Evolutionary conservation across 2,888 invertebrate genomes (phyloP).

Genomic region (Nebria brevicollis): DNA sequence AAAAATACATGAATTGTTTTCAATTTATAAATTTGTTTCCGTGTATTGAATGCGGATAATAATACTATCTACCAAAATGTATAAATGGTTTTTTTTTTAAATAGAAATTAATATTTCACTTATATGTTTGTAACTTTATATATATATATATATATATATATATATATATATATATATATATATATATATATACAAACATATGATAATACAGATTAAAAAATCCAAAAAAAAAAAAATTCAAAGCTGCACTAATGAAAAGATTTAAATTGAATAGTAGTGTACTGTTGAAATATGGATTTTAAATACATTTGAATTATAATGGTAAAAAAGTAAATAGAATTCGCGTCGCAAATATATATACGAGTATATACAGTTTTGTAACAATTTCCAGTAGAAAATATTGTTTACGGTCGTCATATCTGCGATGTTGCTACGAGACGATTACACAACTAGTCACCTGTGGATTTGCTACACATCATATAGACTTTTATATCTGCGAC

Average conservation of each 20-base stretch:
- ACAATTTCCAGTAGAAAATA: constrained; percentile 42
- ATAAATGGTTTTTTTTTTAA: no score
- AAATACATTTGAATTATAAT: constrained; percentile 1
- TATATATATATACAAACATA: no score
- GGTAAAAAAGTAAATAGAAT: constrained; percentile 3
- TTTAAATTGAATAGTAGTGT: no score
- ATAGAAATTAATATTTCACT: no score
- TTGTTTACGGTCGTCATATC: constrained; percentile 39
- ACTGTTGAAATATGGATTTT: no score
- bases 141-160: no score
- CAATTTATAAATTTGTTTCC: neutral
- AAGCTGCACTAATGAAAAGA: no score
- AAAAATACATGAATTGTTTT: neutral
- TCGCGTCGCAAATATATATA: constrained; percentile 24
- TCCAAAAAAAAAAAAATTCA: no score
- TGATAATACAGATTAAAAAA: no score
- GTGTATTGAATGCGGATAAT: neutral
- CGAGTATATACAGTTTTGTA: constrained; percentile 44
- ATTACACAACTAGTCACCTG: constrained; percentile 41
- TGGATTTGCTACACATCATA: constrained; percentile 36
- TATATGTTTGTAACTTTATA: no score
- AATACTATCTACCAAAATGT: no score
- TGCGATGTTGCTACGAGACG: constrained; percentile 36
- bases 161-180: no score
- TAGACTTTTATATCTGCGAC: constrained; percentile 38